Percentiles rank a stretch among this genome's conserved stretches.
phyloP scores from a whole-genome alignment of 2,888 invertebrate genomes.

The Cephus sareptanus region DNA sequence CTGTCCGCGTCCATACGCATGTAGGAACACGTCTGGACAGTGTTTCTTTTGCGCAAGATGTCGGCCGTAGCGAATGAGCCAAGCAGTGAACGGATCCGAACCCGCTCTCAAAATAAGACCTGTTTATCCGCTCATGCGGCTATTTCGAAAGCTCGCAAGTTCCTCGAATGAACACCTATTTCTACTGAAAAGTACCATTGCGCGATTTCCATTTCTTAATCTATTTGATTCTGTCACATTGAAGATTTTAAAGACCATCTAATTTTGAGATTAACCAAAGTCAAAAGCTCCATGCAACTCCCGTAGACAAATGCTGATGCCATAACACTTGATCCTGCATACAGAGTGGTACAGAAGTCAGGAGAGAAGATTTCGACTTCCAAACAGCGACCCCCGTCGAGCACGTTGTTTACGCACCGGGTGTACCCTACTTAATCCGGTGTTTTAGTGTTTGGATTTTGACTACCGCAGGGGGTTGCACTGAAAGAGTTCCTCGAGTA shows the following conservation, averaged over 20 bases:
- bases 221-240: neutral
- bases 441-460: slow-evolving; percentile 51
- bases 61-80: slow-evolving; percentile 27
- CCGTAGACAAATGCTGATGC: neutral
- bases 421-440: slow-evolving; percentile 47
- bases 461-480: slow-evolving; percentile 40
- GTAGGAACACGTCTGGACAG: slow-evolving; percentile 48
- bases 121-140: slow-evolving; percentile 57
- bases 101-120: slow-evolving; percentile 59
- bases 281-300: neutral
- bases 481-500: slow-evolving; percentile 22
- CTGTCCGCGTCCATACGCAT: slow-evolving; percentile 35
- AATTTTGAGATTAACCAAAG: neutral
- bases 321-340: neutral
- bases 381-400: slow-evolving; percentile 32
- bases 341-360: neutral
- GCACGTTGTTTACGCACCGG: slow-evolving; percentile 37
- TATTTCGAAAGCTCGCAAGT: slow-evolving; percentile 55
- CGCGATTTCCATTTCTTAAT: neutral
- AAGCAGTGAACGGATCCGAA: slow-evolving; percentile 32
- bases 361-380: neutral
- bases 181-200: neutral
- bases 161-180: slow-evolving; percentile 28
- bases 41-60: slow-evolving; percentile 52
- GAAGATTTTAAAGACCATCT: neutral